Percentiles rank a stretch among this genome's conserved stretches.
phyloP scores from a whole-genome alignment of 2,797 vertebrate genomes.

The Lemur catta region DNA sequence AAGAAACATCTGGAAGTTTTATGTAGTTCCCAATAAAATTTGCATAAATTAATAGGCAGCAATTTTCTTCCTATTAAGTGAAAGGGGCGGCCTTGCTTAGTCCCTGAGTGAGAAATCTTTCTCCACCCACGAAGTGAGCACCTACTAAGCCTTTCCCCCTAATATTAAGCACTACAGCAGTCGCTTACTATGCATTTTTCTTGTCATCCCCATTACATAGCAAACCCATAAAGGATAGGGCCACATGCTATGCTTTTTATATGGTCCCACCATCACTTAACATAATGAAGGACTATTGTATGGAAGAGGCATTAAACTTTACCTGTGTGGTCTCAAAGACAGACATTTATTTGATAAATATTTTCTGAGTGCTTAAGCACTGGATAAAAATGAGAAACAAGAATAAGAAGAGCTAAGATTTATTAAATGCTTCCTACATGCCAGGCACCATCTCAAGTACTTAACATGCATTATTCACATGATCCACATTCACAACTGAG shows the following conservation, averaged over 20 bases:
- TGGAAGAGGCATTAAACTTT: background rate
- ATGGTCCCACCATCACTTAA: background rate
- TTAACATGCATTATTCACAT: background rate
- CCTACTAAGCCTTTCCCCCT: no score
- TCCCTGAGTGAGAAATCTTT: no score
- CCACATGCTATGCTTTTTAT: background rate
- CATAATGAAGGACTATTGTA: background rate
- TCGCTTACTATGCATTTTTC: background rate
- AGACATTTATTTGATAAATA: background rate
- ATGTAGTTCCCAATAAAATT: background rate
- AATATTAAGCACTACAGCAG: background rate
- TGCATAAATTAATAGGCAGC: background rate
- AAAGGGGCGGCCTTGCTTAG: no score
- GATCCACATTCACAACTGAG: background rate
- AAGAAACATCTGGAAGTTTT: background rate
- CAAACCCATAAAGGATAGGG: background rate
- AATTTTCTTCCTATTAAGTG: background rate
- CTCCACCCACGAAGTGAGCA: no score
- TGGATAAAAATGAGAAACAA: background rate
- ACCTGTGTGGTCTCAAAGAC: background rate
- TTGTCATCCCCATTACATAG: background rate
- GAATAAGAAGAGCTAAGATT: background rate
- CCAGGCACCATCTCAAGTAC: background rate
- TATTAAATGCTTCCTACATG: background rate
- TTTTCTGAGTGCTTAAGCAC: constrained; percentile 5